Conservation (phyloP, 1,140 invertebrate genomes). For the Hycleus cichorii region DNA sequence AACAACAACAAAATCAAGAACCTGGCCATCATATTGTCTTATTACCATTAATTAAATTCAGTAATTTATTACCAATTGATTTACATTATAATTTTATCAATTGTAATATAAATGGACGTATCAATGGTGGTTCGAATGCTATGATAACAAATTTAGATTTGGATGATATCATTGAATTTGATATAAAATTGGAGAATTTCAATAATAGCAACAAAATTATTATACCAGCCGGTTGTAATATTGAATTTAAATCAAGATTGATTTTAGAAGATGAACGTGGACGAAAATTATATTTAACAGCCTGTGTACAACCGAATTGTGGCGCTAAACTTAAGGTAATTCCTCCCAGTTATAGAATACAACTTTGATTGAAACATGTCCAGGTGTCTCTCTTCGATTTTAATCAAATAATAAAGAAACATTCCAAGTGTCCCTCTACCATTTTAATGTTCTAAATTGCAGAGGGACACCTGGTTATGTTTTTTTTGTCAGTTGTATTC, state of each 20-base stretch:
- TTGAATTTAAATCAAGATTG: conserved; percentile 45
- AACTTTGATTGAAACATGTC: too few relatives aligned
- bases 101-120: conserved; percentile 47
- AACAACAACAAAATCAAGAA: conserved; percentile 56
- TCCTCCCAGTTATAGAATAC: too few relatives aligned
- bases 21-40: conserved; percentile 82
- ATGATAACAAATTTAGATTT: conserved; percentile 50
- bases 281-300: conserved; percentile 67
- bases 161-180: conserved; percentile 60
- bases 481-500: too few relatives aligned
- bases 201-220: conserved; percentile 54
- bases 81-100: conserved; percentile 51
- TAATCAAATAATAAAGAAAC: too few relatives aligned
- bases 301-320: conserved; percentile 35
- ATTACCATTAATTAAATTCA: conserved; percentile 72
- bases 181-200: conserved; percentile 77
- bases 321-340: conserved; percentile 38
- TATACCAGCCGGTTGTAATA: conserved; percentile 43
- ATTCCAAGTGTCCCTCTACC: too few relatives aligned
- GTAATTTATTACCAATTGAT: conserved; percentile 70
- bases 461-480: too few relatives aligned
- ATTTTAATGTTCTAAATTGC: too few relatives aligned
- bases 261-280: conserved; percentile 62
- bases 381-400: too few relatives aligned
- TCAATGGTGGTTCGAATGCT: conserved; percentile 46